phyloP scores from a whole-genome alignment of 2,888 invertebrate genomes.

The Meteorus cinctellus region DNA sequence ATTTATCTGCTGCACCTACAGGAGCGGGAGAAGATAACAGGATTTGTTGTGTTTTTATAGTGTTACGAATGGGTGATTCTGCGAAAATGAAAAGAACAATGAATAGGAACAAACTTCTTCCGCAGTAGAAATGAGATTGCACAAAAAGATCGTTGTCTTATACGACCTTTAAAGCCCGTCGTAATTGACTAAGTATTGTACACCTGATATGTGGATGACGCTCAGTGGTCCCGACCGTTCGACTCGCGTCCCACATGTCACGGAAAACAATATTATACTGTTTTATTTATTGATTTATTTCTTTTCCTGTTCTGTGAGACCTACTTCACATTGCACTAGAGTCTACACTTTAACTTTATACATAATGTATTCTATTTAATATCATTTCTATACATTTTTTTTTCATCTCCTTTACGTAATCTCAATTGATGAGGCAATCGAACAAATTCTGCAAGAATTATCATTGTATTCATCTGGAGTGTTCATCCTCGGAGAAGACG shows the following conservation, averaged over 20 bases:
- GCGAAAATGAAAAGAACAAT: conserved; percentile 22
- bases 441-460: conserved; percentile 32
- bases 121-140: conserved; percentile 44
- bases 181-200: conserved; percentile 48
- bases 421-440: conserved; percentile 16
- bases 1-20: background rate
- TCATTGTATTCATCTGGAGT: background rate
- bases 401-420: background rate
- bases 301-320: background rate
- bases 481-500: conserved; percentile 10
- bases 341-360: background rate
- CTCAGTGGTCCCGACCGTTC: conserved; percentile 54
- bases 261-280: conserved; percentile 16
- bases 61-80: background rate
- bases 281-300: conserved; percentile 10
- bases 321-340: background rate
- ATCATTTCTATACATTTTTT: background rate
- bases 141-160: conserved; percentile 45
- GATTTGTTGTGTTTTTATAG: background rate
- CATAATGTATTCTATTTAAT: too few species aligned
- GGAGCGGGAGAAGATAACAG: background rate
- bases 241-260: conserved; percentile 35
- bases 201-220: conserved; percentile 50
- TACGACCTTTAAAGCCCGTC: conserved; percentile 47
- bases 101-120: conserved; percentile 44